Base-by-base conservation (phyloP, 2,797 vertebrate genomes). In the Phyllotis vaccarum region DNA sequence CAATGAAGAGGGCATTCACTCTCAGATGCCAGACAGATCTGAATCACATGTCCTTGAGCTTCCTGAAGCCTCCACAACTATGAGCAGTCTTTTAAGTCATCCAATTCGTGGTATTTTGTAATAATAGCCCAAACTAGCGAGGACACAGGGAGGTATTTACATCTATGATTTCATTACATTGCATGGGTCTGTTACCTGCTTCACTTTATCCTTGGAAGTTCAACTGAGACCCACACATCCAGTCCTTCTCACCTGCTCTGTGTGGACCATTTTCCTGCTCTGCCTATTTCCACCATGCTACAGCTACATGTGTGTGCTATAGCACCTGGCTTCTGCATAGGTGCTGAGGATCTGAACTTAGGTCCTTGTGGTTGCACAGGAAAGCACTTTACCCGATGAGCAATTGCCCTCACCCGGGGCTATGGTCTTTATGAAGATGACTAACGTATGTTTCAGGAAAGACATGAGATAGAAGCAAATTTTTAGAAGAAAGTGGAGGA, bases 121-220 rank as follows among this genome's bases (percentile, higher is more conserved):
- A 49, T 11, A 93, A n/a, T 22, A 83, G 60, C 31, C 27, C 13
- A 76, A 70, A 24, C 29, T 70, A 2, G 76, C 29, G 37, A 72
- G 79, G 78, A 54, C 24, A 60, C 3, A 19, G 62, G 6, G 29
- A 37, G 78, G 22, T 52, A 80, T 43, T 90, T 56, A 75, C 21
- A 81, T 43, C 58, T 70, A 0, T 64, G 43, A 93, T 76, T 95
- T 89, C 22, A 64, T 74, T 83, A 46, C 4, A 29, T 85, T 34
- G 27, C 46, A 11, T 54, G 49, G 37, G 64, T 80, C 54, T 58
- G 90, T 81, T 12, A 29, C 46, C 29, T 83, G 31, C 12, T 79
- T 89, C n/a, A 46, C 19, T 92, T 85, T 58, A 89, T n/a, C 1
- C 46, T 86, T 70, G 64, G 56, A 91, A 90, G 31, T n/a, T 93